Evolutionary conservation across 2,888 invertebrate genomes (phyloP), one percentile per base, ranked within the genome.

Genomic region (Nemurella pictetii): DNA sequence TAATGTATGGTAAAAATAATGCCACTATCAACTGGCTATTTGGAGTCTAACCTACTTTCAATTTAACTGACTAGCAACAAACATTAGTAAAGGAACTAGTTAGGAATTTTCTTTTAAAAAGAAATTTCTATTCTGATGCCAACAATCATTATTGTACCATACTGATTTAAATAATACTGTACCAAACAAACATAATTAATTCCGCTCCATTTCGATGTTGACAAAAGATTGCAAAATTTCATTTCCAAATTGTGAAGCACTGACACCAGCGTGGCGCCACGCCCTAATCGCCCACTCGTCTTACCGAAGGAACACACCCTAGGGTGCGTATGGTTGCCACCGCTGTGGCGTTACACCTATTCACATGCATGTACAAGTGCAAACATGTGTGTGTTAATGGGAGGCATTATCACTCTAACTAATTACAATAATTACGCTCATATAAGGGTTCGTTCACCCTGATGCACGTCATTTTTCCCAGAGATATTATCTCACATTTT

Each of bases 171-270:
- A 3, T 55, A 55, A 55, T 55, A 55, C 35, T 35, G 35, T 35
- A 35, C 12, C 20, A 55, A 20, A 55, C 55, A 20, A 55, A 55
- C 12, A 55, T 3, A 75, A 75, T 75, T 75, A 75, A 75, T 75
- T 75, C 75, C 75, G 75, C 75, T 75, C 75, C 26, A 75, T 26
- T 75, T 75, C 75, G 75, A 75, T 75, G 27, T 28, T 27, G 75
- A 28, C 75, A 75, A 75, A 26, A 75, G 75, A 75, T 75, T 75
- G 75, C 75, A 75, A 28, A 75, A 75, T 75, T 75, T 75, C 75
- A 75, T 75, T 75, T 28, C 75, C 75, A 75, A 25, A 75, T 75
- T 27, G 28, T 25, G 4, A 7, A 25, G 75, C n/a, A n/a, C 28
- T 28, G 26, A 28, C 75, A 28, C 26, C 4, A 3, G 9, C 3